A percentile compares a stretch with the other conserved stretches of the same genome.
Evolutionary conservation across 2,797 vertebrate species (phyloP).

Genomic region (Bothrops alternatus): DNA sequence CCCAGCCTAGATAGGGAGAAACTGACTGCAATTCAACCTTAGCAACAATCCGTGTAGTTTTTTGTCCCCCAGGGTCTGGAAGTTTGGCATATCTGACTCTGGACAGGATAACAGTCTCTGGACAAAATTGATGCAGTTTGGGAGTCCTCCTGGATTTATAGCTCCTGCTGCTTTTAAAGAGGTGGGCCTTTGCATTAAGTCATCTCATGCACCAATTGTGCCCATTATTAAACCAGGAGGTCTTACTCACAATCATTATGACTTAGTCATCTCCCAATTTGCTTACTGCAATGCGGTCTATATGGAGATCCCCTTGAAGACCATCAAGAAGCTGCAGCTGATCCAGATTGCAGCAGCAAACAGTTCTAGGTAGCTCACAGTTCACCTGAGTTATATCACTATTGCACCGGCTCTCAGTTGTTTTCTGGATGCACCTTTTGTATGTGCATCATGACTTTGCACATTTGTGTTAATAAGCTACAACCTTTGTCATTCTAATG

Average conservation of each 20-base stretch:
- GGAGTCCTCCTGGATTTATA: not conserved
- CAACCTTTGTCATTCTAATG: not conserved
- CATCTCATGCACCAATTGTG: not conserved
- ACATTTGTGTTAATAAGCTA: not conserved
- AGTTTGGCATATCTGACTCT: not conserved
- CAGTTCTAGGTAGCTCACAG: not conserved
- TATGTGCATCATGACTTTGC: not conserved
- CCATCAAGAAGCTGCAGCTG: not conserved
- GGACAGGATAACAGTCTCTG: not conserved
- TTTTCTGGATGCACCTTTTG: not conserved
- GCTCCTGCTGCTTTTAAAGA: not conserved
- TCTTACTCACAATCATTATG: not conserved
- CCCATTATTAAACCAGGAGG: not conserved
- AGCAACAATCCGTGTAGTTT: not conserved
- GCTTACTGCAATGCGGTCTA: not conserved
- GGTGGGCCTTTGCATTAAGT: not conserved
- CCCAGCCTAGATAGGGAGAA: not conserved
- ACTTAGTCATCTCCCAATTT: not conserved
- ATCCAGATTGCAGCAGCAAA: not conserved
- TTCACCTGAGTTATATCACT: not conserved
- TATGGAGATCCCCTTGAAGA: not conserved
- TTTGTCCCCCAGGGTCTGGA: not conserved
- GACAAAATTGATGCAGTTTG: not conserved
- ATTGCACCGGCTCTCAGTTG: not conserved
- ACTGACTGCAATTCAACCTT: not conserved